phyloP scores from a whole-genome alignment of 2,797 vertebrate species.

The Rhincodon typus region DNA sequence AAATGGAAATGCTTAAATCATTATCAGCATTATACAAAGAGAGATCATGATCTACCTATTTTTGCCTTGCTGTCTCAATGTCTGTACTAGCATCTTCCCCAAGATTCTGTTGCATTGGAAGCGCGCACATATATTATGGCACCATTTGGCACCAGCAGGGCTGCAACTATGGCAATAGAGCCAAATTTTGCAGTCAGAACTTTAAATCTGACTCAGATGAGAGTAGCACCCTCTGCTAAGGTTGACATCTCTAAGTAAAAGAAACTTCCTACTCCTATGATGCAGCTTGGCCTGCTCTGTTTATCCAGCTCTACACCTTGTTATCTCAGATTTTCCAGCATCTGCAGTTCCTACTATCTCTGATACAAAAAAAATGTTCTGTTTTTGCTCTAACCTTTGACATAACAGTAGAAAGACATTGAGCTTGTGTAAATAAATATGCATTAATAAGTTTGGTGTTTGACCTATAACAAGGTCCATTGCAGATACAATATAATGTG shows the following conservation, averaged over 20 bases:
- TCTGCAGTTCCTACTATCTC: no score
- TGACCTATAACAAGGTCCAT: not conserved
- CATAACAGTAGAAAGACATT: not conserved
- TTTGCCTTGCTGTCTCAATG: not conserved
- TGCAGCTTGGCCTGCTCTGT: no score
- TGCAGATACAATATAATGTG: not conserved
- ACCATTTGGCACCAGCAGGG: not conserved
- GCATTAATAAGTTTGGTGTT: not conserved
- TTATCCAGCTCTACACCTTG: no score
- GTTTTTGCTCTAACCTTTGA: not conserved
- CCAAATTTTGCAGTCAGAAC: no score
- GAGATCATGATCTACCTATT: not conserved
- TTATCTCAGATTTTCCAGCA: no score
- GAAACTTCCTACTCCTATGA: no score
- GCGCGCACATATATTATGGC: not conserved
- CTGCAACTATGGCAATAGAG: not conserved
- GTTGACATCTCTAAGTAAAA: not conserved
- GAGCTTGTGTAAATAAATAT: not conserved
- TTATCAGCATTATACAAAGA: no score
- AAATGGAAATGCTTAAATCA: no score
- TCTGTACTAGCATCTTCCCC: not conserved
- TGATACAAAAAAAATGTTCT: not conserved
- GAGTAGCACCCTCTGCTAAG: not conserved
- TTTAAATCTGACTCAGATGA: not conserved
- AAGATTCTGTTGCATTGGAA: not conserved